Conservation (phyloP, 2,888 invertebrate genomes). For the Zhuqinia jingwanae region DNA sequence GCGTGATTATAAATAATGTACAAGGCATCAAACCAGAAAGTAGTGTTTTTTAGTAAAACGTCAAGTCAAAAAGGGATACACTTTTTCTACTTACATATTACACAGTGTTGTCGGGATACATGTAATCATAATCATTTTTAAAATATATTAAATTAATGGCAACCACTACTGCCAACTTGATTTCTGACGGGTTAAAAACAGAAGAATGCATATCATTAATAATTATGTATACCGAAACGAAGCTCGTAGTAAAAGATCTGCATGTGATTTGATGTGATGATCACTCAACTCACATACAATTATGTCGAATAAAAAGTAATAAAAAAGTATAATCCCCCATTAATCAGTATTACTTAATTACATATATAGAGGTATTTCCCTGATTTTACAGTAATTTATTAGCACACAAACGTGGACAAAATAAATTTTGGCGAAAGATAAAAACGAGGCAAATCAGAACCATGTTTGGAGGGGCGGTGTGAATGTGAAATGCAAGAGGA, state of each 20-base stretch:
- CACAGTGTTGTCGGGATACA: no score
- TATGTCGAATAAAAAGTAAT: constrained; percentile 15
- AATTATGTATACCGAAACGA: not conserved
- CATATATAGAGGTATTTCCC: not conserved
- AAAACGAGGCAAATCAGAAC: no score
- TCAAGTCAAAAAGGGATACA: not conserved
- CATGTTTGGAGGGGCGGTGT: no score
- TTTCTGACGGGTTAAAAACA: not conserved
- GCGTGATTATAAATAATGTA: constrained; percentile 40
- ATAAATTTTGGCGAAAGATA: not conserved
- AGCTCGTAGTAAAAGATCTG: not conserved
- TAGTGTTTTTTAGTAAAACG: not conserved
- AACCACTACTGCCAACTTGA: no score
- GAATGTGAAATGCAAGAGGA: no score
- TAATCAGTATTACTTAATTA: not conserved
- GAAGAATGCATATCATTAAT: not conserved
- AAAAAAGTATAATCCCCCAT: constrained; percentile 8
- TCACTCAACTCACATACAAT: not conserved
- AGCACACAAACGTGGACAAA: not conserved
- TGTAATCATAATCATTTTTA: no score
- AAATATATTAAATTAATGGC: constrained; percentile 19
- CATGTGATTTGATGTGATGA: constrained; percentile 42
- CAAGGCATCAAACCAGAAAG: not conserved
- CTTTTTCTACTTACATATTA: not conserved
- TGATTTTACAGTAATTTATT: not conserved